These are phyloP conservation scores for Peucedramus taeniatus DNA, from an alignment of 2,113 vertebrate species.

Conservation along the genomic window DNA sequence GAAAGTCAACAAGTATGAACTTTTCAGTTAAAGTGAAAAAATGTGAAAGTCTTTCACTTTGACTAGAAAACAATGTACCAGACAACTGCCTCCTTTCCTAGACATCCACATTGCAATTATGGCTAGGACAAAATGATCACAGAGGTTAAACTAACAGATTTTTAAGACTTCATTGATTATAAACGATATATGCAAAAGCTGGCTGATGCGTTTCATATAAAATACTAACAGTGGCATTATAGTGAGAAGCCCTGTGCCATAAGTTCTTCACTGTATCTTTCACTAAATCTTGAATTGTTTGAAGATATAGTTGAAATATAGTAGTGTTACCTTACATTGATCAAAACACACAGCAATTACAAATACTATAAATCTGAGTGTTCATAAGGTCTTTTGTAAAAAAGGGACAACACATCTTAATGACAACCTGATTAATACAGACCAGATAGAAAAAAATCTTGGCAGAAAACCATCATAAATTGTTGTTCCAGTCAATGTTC, in stretches of 20 bases:
- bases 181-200: neutral
- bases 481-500: neutral
- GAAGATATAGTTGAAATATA: neutral
- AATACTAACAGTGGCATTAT: neutral
- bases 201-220: neutral
- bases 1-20: neutral
- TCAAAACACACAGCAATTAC: neutral
- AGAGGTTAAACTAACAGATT: neutral
- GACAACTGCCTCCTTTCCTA: neutral
- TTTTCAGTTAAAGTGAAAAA: neutral
- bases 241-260: neutral
- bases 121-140: neutral
- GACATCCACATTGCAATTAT: neutral
- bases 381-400: neutral
- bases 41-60: neutral
- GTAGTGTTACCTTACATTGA: neutral
- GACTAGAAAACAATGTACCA: neutral
- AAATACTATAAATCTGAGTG: neutral
- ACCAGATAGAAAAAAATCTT: neutral
- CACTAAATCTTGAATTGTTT: neutral
- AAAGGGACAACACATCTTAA: neutral
- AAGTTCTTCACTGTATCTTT: neutral
- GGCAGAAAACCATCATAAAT: neutral
- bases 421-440: neutral
- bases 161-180: neutral